Base-by-base conservation (phyloP, 2,888 invertebrate genomes). In the Eupeodes latifasciatus region DNA sequence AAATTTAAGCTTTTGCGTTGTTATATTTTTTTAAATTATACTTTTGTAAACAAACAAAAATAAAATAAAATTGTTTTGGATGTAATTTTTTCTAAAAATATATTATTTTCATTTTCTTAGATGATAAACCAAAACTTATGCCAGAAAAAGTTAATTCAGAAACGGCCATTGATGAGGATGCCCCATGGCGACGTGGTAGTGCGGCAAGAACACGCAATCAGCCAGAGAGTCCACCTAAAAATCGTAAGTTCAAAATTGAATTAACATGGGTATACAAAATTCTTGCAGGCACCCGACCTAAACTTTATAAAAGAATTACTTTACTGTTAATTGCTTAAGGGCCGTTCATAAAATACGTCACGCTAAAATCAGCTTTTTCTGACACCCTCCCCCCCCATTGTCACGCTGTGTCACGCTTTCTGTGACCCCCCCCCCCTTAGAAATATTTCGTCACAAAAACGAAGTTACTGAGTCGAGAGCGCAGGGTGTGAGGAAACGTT, bases 151-250 rank as follows among this genome's bases (percentile, higher is more conserved):
- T 90, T 72, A 87, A 90, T 84, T 64, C 89, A 78, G 90, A 89
- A 76, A 88, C 90, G 34, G 85, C 94, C 85, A 95, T 95, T 90
- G 95, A 95, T 90, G 94, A 95, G 89, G 94, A 95, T 91, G 95
- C 96, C 89, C 95, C 96, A 55, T 96, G 96, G 96, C 94, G 96
- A 92, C 95, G 96, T 91, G 95, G 95, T 85, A 94, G 95, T 89
- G 95, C 95, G 62, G 94, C 95, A 91, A 94, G 93, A 92, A 93
- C 94, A 90, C 94, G 94, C 90, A 91, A 91, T 77, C 94, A 94
- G 91, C 94, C 94, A 91, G 94, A 94, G 82, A 94, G 94, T 91
- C 93, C 94, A 91, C 94, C 94, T 91, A 95, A 95, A 92, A 94
- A 94, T 91, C 93, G 95, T 92, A 92, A 94, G 91, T 92, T 92